phyloP scores from a whole-genome alignment of 1,140 invertebrate genomes.

The Hyles euphorbiae region DNA sequence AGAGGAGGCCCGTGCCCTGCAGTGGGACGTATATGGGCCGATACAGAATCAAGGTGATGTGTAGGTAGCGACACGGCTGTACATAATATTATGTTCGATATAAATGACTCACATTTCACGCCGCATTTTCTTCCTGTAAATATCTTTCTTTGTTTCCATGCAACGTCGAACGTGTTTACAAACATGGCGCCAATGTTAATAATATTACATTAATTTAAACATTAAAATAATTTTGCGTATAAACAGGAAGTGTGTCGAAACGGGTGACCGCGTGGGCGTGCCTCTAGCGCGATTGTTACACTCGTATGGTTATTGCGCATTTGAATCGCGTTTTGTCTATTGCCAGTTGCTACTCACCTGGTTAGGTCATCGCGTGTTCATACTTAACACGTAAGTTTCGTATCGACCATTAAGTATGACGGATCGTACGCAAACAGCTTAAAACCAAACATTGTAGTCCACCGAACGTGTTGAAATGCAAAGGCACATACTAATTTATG shows the following conservation, averaged over 20 bases:
- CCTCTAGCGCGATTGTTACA: slow-evolving; percentile 40
- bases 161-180: too few relatives aligned
- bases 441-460: slow-evolving; percentile 11
- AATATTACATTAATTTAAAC: slow-evolving; percentile 19
- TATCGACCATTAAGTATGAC: slow-evolving; percentile 26
- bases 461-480: slow-evolving; percentile 6
- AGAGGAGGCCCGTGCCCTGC: too few relatives aligned
- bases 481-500: not conserved
- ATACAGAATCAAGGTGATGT: slow-evolving; percentile 19
- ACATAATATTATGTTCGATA: slow-evolving; percentile 1
- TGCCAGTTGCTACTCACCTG: slow-evolving; percentile 19
- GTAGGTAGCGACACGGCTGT: slow-evolving; percentile 20
- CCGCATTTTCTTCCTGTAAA: too few relatives aligned
- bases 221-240: slow-evolving; percentile 25
- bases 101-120: too few relatives aligned
- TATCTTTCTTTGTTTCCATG: too few relatives aligned
- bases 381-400: slow-evolving; percentile 35
- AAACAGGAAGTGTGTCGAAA: slow-evolving; percentile 59
- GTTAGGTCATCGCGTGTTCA: slow-evolving; percentile 36
- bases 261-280: slow-evolving; percentile 52
- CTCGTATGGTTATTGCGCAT: slow-evolving; percentile 48
- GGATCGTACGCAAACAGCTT: slow-evolving; percentile 12
- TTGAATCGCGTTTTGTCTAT: slow-evolving; percentile 24
- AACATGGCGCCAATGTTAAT: too few relatives aligned
- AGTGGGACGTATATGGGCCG: too few relatives aligned